Conservation (phyloP, 2,113 vertebrate genomes). For the Cheirogaleus medius region DNA sequence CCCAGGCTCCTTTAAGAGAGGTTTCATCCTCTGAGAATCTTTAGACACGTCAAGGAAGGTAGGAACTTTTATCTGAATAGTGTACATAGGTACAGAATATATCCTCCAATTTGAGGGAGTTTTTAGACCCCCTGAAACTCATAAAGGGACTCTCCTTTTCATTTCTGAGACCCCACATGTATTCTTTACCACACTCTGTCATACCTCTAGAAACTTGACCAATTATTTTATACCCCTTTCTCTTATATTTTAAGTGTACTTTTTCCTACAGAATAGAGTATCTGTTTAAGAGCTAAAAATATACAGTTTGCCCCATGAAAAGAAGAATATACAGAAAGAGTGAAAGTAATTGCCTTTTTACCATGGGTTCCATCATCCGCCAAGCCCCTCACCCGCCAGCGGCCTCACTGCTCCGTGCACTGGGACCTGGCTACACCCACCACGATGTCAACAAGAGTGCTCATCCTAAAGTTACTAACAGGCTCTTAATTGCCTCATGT, state of each 20-base stretch:
- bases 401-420: neutral
- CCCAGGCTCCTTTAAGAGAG: neutral
- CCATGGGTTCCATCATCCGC: rapidly evolving
- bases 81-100: rapidly evolving
- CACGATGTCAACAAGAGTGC: rapidly evolving
- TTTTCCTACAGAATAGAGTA: neutral
- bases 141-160: rapidly evolving
- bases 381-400: neutral
- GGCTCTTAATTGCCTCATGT: neutral
- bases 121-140: neutral
- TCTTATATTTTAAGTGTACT: neutral
- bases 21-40: neutral
- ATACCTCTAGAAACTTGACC: neutral
- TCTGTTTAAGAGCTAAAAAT: neutral
- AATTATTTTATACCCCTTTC: neutral
- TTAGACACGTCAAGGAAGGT: rapidly evolving
- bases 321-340: neutral
- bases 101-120: neutral
- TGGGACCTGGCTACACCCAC: rapidly evolving
- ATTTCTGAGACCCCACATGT: rapidly evolving
- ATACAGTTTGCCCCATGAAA: neutral
- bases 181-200: neutral
- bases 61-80: too few species aligned
- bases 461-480: neutral
- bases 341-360: rapidly evolving